Evolutionary conservation across 2,113 vertebrate species (phyloP).

Genomic region (Centrocercus urophasianus): DNA sequence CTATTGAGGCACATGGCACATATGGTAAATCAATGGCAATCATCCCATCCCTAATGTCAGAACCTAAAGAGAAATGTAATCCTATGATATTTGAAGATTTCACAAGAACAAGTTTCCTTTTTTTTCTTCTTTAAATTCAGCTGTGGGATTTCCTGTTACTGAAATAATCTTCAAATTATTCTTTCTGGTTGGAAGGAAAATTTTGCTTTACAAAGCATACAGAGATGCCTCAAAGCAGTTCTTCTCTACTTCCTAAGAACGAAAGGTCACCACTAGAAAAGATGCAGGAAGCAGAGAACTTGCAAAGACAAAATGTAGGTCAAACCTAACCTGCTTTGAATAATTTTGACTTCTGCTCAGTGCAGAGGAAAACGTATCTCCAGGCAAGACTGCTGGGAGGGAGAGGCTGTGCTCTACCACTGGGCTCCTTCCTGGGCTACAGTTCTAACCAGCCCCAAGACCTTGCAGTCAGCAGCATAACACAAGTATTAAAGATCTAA

Average conservation of each 20-base stretch:
- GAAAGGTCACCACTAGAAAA: constrained; percentile 33
- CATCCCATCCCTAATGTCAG: constrained; percentile 38
- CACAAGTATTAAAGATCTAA: accelerated
- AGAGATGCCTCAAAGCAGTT: background rate
- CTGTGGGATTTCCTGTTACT: constrained; percentile 34
- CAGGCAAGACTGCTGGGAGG: background rate
- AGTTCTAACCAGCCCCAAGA: background rate
- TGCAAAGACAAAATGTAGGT: constrained; percentile 47
- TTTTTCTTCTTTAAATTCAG: background rate
- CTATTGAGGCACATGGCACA: background rate
- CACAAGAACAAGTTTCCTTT: constrained; percentile 36
- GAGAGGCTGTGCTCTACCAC: background rate
- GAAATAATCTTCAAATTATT: constrained; percentile 31
- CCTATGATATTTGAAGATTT: constrained; percentile 24
- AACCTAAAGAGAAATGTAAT: constrained; percentile 23
- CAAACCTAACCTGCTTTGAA: background rate
- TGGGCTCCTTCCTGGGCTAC: background rate
- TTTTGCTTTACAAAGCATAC: background rate
- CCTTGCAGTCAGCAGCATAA: background rate
- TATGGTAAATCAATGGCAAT: constrained; percentile 4
- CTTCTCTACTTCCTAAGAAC: background rate
- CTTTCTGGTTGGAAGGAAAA: background rate
- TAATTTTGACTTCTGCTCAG: background rate
- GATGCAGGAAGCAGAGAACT: background rate
- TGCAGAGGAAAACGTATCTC: constrained; percentile 11